Percentiles rank a stretch among this genome's conserved stretches.
Evolutionary conservation across 1,140 invertebrate species (phyloP).

Genomic region (Bombus difficillimus): DNA sequence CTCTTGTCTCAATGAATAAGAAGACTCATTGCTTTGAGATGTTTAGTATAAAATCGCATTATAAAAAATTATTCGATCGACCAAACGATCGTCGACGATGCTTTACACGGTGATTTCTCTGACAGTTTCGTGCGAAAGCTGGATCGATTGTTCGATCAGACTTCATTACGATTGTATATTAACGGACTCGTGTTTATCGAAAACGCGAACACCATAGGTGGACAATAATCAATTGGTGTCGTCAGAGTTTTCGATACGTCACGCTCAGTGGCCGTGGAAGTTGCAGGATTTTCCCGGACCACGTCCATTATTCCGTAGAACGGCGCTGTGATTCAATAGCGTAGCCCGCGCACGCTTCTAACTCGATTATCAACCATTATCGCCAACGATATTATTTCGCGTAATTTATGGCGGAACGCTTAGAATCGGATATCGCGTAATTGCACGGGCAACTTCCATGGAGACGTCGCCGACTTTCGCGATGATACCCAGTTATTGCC

Average conservation of each 20-base stretch:
- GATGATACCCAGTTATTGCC: slow-evolving; percentile 9
- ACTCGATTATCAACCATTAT: slow-evolving; percentile 69
- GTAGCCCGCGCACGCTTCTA: slow-evolving; percentile 42
- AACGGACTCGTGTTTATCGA: neutral
- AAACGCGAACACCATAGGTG: neutral
- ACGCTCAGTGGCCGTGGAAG: slow-evolving; percentile 48
- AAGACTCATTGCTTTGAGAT: too few species aligned
- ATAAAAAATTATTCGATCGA: too few species aligned
- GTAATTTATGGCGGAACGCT: slow-evolving; percentile 61
- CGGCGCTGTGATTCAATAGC: slow-evolving; percentile 61
- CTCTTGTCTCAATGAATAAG: too few species aligned
- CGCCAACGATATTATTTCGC: slow-evolving; percentile 67
- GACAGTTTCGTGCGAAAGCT: neutral
- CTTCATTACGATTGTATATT: neutral
- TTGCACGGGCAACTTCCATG: slow-evolving; percentile 49
- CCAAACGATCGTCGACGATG: too few species aligned
- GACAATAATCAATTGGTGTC: slow-evolving; percentile 3
- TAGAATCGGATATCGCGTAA: slow-evolving; percentile 62
- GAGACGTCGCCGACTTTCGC: slow-evolving; percentile 51
- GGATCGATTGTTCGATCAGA: neutral
- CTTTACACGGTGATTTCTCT: neutral
- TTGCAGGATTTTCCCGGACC: slow-evolving; percentile 55
- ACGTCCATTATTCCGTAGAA: slow-evolving; percentile 57
- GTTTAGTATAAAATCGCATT: too few species aligned
- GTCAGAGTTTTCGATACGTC: slow-evolving; percentile 28